Evolutionary conservation across 30 jellyfish, hydroid and myxozoan genomes (phyloP).

Genomic region (Aurelia aurita complex sp. Pacific): DNA sequence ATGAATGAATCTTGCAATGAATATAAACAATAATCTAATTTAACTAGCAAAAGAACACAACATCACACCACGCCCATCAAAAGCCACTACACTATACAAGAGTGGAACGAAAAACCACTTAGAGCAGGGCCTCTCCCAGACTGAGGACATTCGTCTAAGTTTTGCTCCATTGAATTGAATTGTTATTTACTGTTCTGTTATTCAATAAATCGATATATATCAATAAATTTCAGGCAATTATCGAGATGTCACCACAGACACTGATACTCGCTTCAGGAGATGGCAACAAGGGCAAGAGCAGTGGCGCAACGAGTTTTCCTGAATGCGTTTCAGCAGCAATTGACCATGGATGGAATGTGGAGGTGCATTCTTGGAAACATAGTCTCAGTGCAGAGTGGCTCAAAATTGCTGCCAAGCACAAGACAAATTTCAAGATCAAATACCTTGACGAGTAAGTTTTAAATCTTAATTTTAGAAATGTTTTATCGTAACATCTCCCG

Average conservation of each 20-base stretch:
- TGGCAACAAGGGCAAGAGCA: conserved; percentile 91
- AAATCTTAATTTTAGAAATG: background rate
- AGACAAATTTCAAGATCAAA: conserved; percentile 40
- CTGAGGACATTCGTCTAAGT: too few species aligned
- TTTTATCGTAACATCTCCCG: too few species aligned
- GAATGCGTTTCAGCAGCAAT: conserved; percentile 85
- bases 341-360: conserved; percentile 97
- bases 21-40: too few species aligned
- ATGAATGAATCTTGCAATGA: too few species aligned
- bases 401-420: conserved; percentile 79
- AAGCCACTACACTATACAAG: too few species aligned
- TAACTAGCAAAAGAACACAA: too few species aligned
- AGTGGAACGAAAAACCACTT: too few species aligned
- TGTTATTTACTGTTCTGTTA: background rate
- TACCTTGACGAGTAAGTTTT: conserved; percentile 79
- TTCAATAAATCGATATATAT: background rate
- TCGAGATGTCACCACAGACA: conserved; percentile 87
- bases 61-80: too few species aligned
- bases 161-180: too few species aligned
- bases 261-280: conserved; percentile 92
- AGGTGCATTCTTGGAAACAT: conserved; percentile 92
- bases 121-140: too few species aligned
- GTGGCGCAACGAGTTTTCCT: conserved; percentile 82
- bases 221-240: conserved; percentile 70
- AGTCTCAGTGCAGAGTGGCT: conserved; percentile 94